Percentiles rank a stretch among this genome's conserved stretches.
Conservation (phyloP, 2,797 vertebrate species). For the Brachyrhaphis roseni region DNA sequence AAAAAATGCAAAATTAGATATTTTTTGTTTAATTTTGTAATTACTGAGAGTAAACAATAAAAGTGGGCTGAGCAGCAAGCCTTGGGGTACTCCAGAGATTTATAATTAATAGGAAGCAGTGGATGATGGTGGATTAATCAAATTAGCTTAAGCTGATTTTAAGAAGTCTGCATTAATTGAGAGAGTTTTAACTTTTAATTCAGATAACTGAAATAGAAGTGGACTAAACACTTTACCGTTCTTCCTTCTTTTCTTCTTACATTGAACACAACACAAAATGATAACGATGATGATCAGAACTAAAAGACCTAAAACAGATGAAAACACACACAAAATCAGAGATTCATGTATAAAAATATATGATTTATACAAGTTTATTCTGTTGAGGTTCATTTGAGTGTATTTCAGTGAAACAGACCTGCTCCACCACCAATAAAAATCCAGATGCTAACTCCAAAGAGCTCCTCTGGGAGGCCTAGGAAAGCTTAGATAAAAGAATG, state of each 20-base stretch:
- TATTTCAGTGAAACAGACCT: not conserved
- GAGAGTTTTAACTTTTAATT: not conserved
- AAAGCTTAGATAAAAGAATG: not conserved
- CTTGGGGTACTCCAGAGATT: conserved; percentile 1
- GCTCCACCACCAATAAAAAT: not conserved
- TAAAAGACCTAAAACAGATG: conserved; percentile 37
- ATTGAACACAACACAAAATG: conserved; percentile 38
- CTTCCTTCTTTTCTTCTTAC: conserved; percentile 12
- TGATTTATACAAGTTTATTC: not conserved
- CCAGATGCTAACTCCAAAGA: not conserved
- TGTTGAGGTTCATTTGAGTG: not conserved
- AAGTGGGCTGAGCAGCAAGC: not conserved
- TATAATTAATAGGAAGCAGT: not conserved
- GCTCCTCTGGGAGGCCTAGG: not conserved
- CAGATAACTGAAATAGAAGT: not conserved
- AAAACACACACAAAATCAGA: not conserved
- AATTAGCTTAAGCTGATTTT: not conserved
- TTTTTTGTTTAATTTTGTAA: not conserved
- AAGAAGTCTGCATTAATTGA: not conserved
- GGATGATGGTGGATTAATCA: not conserved
- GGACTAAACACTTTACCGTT: conserved; percentile 37
- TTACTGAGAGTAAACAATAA: not conserved
- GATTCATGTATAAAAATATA: not conserved
- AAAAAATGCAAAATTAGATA: not conserved
- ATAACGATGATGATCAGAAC: conserved; percentile 44